A percentile compares a stretch with the other conserved stretches of the same genome.
phyloP scores from a whole-genome alignment of 2,113 vertebrate genomes.

The Helogale parvula region DNA sequence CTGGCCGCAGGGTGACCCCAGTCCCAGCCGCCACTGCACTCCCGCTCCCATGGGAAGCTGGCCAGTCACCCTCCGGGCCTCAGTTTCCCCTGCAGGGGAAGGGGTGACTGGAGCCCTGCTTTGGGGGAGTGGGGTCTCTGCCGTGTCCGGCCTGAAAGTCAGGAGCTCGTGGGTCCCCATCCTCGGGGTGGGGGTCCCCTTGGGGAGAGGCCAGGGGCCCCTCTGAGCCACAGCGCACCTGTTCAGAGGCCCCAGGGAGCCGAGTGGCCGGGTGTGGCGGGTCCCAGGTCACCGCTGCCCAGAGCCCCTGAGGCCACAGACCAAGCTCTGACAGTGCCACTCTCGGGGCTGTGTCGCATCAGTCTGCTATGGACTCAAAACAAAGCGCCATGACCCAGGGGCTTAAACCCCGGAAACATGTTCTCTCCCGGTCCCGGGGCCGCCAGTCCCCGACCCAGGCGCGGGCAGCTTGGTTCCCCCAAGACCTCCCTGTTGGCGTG shows the following conservation, averaged over 20 bases:
- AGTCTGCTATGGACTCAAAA: rapidly evolving
- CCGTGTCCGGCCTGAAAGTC: neutral
- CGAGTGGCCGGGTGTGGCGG: rapidly evolving
- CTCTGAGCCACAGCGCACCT: neutral
- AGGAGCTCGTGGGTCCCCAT: neutral
- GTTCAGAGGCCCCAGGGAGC: neutral
- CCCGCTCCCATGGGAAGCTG: neutral
- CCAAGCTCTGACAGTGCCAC: rapidly evolving
- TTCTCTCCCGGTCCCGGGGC: rapidly evolving
- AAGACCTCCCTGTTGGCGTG: rapidly evolving
- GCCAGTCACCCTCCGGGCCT: neutral
- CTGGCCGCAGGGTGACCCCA: neutral
- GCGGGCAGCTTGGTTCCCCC: rapidly evolving
- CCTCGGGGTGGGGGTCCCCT: neutral
- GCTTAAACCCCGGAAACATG: rapidly evolving
- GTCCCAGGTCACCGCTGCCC: too few relatives aligned
- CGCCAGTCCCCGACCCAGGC: rapidly evolving
- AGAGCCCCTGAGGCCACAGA: rapidly evolving
- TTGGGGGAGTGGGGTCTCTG: neutral
- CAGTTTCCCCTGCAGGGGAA: neutral
- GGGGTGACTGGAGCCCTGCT: neutral
- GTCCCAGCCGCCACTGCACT: neutral
- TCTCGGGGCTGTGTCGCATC: rapidly evolving
- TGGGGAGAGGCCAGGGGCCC: neutral
- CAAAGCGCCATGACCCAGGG: neutral